Base-by-base conservation (phyloP, 2,113 vertebrate species). In the Oryzias javanicus region DNA sequence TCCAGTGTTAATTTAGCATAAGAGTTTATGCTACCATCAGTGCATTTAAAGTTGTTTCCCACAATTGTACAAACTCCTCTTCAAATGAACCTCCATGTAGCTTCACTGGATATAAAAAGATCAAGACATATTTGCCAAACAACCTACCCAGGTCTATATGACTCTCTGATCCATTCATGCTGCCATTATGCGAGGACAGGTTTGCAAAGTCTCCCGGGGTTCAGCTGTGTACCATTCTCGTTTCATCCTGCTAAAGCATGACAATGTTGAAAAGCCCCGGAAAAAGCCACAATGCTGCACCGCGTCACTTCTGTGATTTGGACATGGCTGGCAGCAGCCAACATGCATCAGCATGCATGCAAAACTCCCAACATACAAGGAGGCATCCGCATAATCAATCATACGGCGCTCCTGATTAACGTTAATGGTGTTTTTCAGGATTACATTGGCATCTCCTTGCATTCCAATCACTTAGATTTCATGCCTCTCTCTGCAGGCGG, bases 391-490 rank as follows among this genome's bases (percentile, higher is more conserved):
- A 25, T 53, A 70, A 70, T 79, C 72, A 60, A 72, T 84, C 74
- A 76, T 69, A 67, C 4, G 57, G 55, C 64, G 67, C 20, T 52
- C 13, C 62, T 72, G 80, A 87, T 89, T 88, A 88, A 68, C 80
- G 10, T 79, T 81, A 87, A 83, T 84, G 77, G 77, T 41, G 10
- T 85, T 78, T 75, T 58, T 67, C 56, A 40, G 78, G 83, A 81
- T 83, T 81, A 67, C 58, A 65, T 53, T 45, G 74, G 79, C 85
- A 64, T 74, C 79, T 62, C 44, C 74, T 69, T 64, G 71, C 82
- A 78, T 86, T 74, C 79, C 84, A 81, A 79, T 85, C 87, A 79
- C 72, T 67, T 62, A 72, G 72, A 85, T 88, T 80, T 79, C 81
- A 85, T 70, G 79, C 49, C 74, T 72, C 56, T 69, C 79, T 86